These are phyloP conservation scores for Cyprinus carpio DNA, from an alignment of 2,113 vertebrate species.

Conservation along the genomic window DNA sequence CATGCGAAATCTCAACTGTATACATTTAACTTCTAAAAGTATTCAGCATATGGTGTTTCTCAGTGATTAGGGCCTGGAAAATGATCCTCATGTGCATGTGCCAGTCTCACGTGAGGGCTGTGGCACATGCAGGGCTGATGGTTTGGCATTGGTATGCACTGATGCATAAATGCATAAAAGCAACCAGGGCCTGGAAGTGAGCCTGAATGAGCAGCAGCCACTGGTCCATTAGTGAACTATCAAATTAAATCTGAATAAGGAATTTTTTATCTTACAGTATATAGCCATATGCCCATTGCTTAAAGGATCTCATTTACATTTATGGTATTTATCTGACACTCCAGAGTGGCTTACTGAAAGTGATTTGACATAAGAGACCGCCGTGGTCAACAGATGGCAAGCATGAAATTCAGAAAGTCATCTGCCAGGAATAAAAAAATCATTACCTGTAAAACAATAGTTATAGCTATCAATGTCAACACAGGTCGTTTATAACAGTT, in stretches of 20 bases:
- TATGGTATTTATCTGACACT: not conserved
- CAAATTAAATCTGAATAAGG: conserved; percentile 5
- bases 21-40: not conserved
- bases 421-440: not conserved
- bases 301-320: conserved; percentile 14
- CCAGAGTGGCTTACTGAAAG: not conserved
- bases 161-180: not conserved
- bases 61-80: not conserved
- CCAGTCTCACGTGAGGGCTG: conserved; percentile 4
- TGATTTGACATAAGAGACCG: not conserved
- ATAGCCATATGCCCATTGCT: not conserved
- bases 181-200: not conserved
- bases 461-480: conserved; percentile 2
- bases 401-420: not conserved
- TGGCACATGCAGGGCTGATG: conserved; percentile 12
- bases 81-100: not conserved
- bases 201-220: not conserved
- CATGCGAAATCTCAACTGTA: not conserved
- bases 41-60: not conserved
- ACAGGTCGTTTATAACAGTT: not conserved
- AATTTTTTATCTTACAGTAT: not conserved
- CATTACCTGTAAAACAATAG: not conserved
- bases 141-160: not conserved
- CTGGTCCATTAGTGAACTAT: not conserved
- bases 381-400: not conserved